Evolutionary conservation across 2,113 vertebrate genomes (phyloP).

Genomic region (Stigmatopora nigra): DNA sequence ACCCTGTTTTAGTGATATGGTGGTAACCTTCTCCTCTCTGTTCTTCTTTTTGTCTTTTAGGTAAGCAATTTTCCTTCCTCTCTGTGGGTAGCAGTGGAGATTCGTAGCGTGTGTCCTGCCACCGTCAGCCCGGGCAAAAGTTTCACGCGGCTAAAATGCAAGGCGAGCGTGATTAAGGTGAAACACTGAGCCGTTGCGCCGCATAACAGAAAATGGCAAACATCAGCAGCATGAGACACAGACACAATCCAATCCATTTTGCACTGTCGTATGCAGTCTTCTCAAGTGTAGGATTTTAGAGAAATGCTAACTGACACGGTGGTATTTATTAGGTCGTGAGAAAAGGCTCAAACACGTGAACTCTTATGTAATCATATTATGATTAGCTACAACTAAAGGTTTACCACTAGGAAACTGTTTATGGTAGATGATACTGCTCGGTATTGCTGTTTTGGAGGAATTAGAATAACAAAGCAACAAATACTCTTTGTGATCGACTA

Average conservation of each 20-base stretch:
- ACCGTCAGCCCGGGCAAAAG: conserved; percentile 44
- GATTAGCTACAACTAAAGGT: background rate
- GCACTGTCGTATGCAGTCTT: background rate
- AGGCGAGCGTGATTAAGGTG: conserved; percentile 61
- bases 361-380: background rate
- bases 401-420: background rate
- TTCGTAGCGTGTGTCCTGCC: conserved; percentile 39
- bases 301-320: background rate
- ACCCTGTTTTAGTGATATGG: conserved; percentile 19
- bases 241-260: conserved; percentile 34
- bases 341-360: background rate
- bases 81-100: conserved; percentile 36
- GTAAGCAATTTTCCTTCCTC: conserved; percentile 68
- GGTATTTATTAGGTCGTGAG: background rate
- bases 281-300: background rate
- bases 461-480: too few relatives aligned
- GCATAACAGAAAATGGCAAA: conserved; percentile 34
- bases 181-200: conserved; percentile 45
- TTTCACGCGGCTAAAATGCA: conserved; percentile 51
- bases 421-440: background rate
- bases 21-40: conserved; percentile 34
- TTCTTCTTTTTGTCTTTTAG: conserved; percentile 49
- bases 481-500: too few relatives aligned
- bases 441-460: background rate
- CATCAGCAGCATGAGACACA: conserved; percentile 11